phyloP scores from a whole-genome alignment of 2,113 vertebrate genomes.

The Astatoreochromis straeleni region DNA sequence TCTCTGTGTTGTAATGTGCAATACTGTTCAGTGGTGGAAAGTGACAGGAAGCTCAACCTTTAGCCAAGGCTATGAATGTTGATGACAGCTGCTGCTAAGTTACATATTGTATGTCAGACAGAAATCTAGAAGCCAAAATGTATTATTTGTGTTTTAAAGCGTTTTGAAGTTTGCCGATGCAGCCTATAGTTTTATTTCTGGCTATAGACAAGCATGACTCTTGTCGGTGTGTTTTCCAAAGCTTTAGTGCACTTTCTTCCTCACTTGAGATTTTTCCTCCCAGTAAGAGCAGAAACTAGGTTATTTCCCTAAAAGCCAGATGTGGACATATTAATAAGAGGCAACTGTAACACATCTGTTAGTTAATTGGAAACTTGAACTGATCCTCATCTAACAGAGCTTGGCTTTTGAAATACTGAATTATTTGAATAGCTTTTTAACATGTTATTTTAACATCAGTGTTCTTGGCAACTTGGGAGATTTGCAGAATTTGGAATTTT shows the following conservation, averaged over 20 bases:
- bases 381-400: constrained; percentile 13
- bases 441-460: constrained; percentile 17
- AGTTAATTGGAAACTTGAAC: constrained; percentile 1
- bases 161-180: constrained; percentile 33
- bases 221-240: constrained; percentile 51
- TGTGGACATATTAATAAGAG: constrained; percentile 25
- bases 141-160: constrained; percentile 57
- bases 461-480: neutral
- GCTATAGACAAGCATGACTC: constrained; percentile 44
- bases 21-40: constrained; percentile 34
- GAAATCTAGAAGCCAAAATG: constrained; percentile 57
- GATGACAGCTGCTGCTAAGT: constrained; percentile 64
- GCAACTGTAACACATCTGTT: neutral
- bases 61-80: constrained; percentile 50
- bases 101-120: constrained; percentile 54
- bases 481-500: neutral
- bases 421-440: constrained; percentile 3
- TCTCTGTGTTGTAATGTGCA: constrained; percentile 50
- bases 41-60: constrained; percentile 10
- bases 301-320: constrained; percentile 44
- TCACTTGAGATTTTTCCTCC: neutral
- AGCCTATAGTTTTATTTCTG: constrained; percentile 39
- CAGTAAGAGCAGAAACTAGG: constrained; percentile 7
- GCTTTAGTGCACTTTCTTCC: constrained; percentile 36
- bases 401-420: neutral